Evolutionary conservation across 1,140 invertebrate species (phyloP), one percentile per base, ranked within the genome.

Genomic region (Aphaenogaster ashmeadi): DNA sequence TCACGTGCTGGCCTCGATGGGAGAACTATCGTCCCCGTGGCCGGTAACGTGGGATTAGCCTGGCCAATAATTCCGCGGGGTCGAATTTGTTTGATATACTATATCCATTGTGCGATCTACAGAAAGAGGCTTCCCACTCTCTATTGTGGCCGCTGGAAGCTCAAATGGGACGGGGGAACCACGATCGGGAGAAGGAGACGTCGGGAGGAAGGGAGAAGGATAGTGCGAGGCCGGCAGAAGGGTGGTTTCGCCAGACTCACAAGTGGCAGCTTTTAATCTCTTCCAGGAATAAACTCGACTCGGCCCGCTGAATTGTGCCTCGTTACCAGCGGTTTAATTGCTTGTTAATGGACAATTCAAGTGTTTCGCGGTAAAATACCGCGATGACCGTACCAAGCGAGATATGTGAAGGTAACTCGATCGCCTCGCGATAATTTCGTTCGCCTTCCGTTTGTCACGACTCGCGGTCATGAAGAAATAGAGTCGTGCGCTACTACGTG

Each of bases 41-140:
- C 72, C 77, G 88, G 84, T 71, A 86, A 91, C 88, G 89, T 91
- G 89, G 88, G 90, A 93, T 94, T 92, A 92, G 27, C 80, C 71
- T 50, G 91, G 93, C 90, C 93, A 94, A 93, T 93, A 94, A 90
- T 93, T 94, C 88, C 86, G 60, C 93, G 92, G 87, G 87, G 89
- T 92, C 90, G 86, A 93, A 93, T 93, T 93, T 93, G 93, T 94
- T 94, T 94, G 93, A 94, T 94, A 94, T 94, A 94, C 92, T 93
- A 93, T 94, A 94, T 92, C 93, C 88, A 93, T 94, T 94, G 93
- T 94, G 90, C 83, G 92, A 90, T 88, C 84, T 88, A 88, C 74
- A 90, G 91, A 89, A 93, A 79, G 90, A 93, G 92, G 89, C 90
- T 91, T 92, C 79, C 87, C 69, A 88, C 72, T 88, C 86, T 84